A percentile compares a stretch with the other conserved stretches of the same genome.
phyloP scores from a whole-genome alignment of 2,888 invertebrate genomes.

The Macaria notata region DNA sequence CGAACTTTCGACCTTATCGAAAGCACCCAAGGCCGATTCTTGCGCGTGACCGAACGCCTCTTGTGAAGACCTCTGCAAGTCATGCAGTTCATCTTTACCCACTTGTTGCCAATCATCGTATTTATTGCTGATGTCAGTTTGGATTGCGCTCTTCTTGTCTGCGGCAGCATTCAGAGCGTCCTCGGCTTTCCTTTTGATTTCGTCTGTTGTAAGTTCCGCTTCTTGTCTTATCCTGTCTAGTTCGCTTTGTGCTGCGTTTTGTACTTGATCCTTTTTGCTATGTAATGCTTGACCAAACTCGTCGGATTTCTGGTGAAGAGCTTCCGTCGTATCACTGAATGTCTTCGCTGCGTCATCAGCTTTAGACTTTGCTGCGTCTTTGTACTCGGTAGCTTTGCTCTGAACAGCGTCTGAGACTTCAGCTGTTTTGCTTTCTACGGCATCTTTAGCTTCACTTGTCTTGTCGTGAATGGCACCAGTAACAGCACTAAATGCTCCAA shows the following conservation, averaged over 20 bases:
- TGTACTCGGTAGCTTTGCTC: slow-evolving; percentile 37
- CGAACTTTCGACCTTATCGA: slow-evolving; percentile 74
- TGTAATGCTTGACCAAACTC: slow-evolving; percentile 47
- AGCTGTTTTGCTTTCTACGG: slow-evolving; percentile 32
- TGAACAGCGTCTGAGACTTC: slow-evolving; percentile 36
- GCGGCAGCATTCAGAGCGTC: slow-evolving; percentile 62
- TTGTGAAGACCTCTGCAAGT: slow-evolving; percentile 60
- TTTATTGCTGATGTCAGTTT: slow-evolving; percentile 51
- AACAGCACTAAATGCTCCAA: slow-evolving; percentile 33
- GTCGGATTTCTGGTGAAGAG: slow-evolving; percentile 47
- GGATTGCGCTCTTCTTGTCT: slow-evolving; percentile 57
- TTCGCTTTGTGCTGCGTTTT: slow-evolving; percentile 55
- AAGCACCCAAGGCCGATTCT: slow-evolving; percentile 72
- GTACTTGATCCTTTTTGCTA: slow-evolving; percentile 57
- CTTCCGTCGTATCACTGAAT: slow-evolving; percentile 47
- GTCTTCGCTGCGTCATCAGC: slow-evolving; percentile 39
- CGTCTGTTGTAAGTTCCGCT: slow-evolving; percentile 70
- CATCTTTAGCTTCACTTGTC: slow-evolving; percentile 33
- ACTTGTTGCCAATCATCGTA: slow-evolving; percentile 43
- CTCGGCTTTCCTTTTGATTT: slow-evolving; percentile 69
- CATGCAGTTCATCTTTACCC: slow-evolving; percentile 52
- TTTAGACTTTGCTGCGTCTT: slow-evolving; percentile 37
- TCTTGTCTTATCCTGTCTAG: slow-evolving; percentile 70
- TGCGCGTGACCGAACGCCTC: slow-evolving; percentile 66
- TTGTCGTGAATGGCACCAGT: slow-evolving; percentile 40